Evolutionary conservation across 2,113 vertebrate species (phyloP).

Genomic region (Tonatia bakeri): DNA sequence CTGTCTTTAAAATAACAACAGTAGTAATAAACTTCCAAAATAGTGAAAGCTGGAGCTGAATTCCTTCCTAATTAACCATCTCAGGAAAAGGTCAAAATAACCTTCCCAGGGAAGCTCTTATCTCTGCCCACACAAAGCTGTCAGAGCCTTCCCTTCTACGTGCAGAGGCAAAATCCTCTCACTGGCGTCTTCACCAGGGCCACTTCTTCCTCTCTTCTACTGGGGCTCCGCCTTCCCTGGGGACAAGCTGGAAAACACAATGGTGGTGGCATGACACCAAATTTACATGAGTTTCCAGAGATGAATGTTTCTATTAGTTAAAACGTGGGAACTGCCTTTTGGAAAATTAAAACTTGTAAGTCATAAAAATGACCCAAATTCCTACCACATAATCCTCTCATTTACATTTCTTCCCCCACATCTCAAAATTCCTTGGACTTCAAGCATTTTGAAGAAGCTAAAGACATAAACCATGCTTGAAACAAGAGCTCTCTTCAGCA

Average conservation of each 20-base stretch:
- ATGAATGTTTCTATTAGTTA: background rate
- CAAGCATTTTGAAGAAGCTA: background rate
- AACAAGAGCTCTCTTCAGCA: slow-evolving; percentile 17
- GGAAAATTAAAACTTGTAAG: slow-evolving; percentile 1
- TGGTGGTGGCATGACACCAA: background rate
- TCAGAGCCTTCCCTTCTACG: background rate
- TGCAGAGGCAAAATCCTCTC: background rate
- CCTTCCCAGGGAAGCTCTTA: background rate
- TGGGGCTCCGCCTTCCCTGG: background rate
- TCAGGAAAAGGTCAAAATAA: slow-evolving; percentile 28
- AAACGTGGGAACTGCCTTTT: background rate
- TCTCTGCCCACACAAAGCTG: background rate
- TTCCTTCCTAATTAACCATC: background rate
- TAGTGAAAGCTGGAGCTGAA: background rate
- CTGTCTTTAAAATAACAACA: background rate
- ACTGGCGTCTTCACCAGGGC: background rate
- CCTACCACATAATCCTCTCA: background rate
- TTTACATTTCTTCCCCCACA: background rate
- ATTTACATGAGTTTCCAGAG: background rate
- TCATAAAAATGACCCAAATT: slow-evolving; percentile 22
- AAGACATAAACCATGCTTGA: background rate
- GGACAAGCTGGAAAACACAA: background rate
- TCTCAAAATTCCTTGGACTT: slow-evolving; percentile 32
- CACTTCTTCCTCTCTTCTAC: background rate
- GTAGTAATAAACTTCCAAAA: background rate